These are phyloP conservation scores for Brevipalpus yothersi DNA, from an alignment of 1,140 invertebrate species.

Conservation along the genomic window DNA sequence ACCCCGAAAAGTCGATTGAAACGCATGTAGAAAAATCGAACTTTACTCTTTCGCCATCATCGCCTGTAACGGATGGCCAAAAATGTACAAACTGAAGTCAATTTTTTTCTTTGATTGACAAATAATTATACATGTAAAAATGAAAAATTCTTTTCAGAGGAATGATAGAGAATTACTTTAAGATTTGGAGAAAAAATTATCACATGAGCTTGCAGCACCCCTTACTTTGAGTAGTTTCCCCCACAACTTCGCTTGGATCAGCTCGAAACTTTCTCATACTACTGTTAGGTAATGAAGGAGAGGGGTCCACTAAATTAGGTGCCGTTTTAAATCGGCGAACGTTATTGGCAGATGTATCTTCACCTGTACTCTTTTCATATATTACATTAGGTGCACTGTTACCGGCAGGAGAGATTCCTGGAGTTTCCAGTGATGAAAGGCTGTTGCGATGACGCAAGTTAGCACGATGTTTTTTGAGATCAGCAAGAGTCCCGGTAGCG, in stretches of 20 bases:
- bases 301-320: slow-evolving; percentile 7
- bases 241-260: slow-evolving; percentile 16
- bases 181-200: neutral
- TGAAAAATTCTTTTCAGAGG: no score
- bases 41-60: no score
- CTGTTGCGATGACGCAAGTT: slow-evolving; percentile 11
- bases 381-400: neutral
- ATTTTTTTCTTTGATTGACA: no score
- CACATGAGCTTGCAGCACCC: slow-evolving; percentile 11
- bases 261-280: slow-evolving; percentile 15
- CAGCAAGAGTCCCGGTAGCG: slow-evolving; percentile 33
- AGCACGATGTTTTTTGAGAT: slow-evolving; percentile 64
- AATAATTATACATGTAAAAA: no score
- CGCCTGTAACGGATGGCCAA: no score
- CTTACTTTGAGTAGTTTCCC: slow-evolving; percentile 10
- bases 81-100: no score
- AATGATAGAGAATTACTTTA: no score
- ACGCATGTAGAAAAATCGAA: no score
- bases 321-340: neutral
- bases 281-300: slow-evolving; percentile 15
- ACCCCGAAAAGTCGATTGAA: no score
- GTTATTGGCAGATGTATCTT: neutral
- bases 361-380: neutral
- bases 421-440: neutral
- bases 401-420: neutral